Conservation (phyloP, 2,797 vertebrate species). For the Micromesistius poutassou region DNA sequence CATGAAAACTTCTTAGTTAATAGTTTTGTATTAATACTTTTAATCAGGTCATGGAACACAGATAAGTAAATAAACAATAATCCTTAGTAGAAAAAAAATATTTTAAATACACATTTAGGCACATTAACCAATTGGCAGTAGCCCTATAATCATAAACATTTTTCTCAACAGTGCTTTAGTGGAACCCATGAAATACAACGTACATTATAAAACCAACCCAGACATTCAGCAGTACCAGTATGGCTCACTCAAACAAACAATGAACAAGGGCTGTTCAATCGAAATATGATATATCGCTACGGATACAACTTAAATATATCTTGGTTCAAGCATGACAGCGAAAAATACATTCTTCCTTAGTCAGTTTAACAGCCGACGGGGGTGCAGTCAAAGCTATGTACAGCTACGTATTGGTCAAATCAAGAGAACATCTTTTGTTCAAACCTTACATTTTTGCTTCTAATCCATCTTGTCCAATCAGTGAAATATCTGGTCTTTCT, state of each 20-base stretch:
- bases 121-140: constrained; percentile 28
- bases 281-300: background rate
- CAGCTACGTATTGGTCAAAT: constrained; percentile 32
- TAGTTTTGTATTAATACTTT: background rate
- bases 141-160: constrained; percentile 18
- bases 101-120: constrained; percentile 25
- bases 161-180: constrained; percentile 6
- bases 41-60: constrained; percentile 50
- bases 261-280: background rate
- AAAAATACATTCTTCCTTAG: constrained; percentile 32
- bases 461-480: no score
- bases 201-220: constrained; percentile 24
- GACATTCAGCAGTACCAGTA: constrained; percentile 21
- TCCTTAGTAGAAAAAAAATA: constrained; percentile 22
- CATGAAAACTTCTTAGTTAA: background rate
- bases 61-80: constrained; percentile 26
- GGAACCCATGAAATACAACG: constrained; percentile 5
- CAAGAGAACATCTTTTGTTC: background rate
- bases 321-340: constrained; percentile 5
- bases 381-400: constrained; percentile 49
- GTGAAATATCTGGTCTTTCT: no score
- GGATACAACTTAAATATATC: background rate
- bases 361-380: constrained; percentile 25
- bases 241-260: constrained; percentile 17
- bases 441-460: background rate